These are phyloP conservation scores for Puntigrus tetrazona DNA, from an alignment of 2,113 vertebrate species.

Conservation along the genomic window DNA sequence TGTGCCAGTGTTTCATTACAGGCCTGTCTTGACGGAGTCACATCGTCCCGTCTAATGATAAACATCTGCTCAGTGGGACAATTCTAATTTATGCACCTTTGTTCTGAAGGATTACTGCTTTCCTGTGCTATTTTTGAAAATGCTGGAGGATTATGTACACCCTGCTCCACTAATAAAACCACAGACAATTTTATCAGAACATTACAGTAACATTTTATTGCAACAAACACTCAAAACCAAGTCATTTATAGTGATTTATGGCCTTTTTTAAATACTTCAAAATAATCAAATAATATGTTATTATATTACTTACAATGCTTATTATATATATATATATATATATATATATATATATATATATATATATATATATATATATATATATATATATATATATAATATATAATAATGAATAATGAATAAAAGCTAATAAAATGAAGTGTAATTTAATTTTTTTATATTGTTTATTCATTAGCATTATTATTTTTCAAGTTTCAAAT, in stretches of 20 bases:
- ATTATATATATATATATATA: too few species aligned
- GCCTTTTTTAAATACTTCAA: not conserved
- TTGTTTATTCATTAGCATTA: too few species aligned
- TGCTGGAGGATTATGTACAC: not conserved
- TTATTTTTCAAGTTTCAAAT: too few species aligned
- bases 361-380: too few species aligned
- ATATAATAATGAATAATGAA: too few species aligned
- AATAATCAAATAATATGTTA: not conserved
- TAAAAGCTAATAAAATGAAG: too few species aligned
- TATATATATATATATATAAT: too few species aligned
- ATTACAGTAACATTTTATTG: conserved; percentile 32
- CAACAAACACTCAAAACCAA: not conserved
- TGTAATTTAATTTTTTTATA: too few species aligned
- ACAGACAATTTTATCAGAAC: conserved; percentile 21
- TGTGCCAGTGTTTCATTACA: conserved; percentile 34
- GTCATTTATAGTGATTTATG: not conserved
- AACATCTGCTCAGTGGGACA: conserved; percentile 48
- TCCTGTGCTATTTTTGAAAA: conserved; percentile 34
- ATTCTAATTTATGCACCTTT: conserved; percentile 50
- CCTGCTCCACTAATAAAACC: conserved; percentile 20
- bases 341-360: too few species aligned
- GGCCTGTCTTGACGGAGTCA: conserved; percentile 30
- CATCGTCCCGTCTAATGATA: conserved; percentile 48
- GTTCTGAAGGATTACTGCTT: conserved; percentile 50
- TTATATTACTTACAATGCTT: not conserved